phyloP scores from a whole-genome alignment of 2,888 invertebrate genomes.

The Listrodromus nycthemerus region DNA sequence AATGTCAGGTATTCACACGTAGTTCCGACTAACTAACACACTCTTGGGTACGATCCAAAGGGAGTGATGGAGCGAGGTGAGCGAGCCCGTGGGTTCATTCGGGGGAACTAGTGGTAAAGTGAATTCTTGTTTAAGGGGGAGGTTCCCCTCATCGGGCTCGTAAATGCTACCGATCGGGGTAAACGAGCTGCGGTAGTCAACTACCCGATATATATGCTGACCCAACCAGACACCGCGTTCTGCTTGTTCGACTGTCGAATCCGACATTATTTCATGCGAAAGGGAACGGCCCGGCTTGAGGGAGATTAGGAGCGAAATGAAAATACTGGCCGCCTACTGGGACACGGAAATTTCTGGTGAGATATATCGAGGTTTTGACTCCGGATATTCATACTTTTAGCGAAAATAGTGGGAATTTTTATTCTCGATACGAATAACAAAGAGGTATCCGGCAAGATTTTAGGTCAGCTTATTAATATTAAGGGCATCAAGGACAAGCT shows the following conservation, averaged over 20 bases:
- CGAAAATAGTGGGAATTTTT: neutral
- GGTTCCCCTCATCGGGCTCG: constrained; percentile 8
- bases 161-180: constrained; percentile 18
- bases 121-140: constrained; percentile 6
- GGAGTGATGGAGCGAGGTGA: constrained; percentile 16
- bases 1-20: constrained; percentile 5
- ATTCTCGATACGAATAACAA: neutral
- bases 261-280: constrained; percentile 4
- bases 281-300: neutral
- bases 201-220: constrained; percentile 5
- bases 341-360: neutral
- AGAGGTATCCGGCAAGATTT: neutral
- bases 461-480: neutral
- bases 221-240: neutral
- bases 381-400: neutral
- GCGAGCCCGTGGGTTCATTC: constrained; percentile 9
- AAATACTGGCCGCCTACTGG: neutral
- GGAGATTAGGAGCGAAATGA: constrained; percentile 3
- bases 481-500: too few species aligned
- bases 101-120: constrained; percentile 7
- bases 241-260: constrained; percentile 17
- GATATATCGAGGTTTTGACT: neutral
- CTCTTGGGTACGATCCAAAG: constrained; percentile 23
- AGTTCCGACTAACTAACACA: constrained; percentile 21
- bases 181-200: constrained; percentile 22